A percentile compares a stretch with the other conserved stretches of the same genome.
Conservation (phyloP, 1,140 invertebrate genomes). For the Cotesia chilonis region DNA sequence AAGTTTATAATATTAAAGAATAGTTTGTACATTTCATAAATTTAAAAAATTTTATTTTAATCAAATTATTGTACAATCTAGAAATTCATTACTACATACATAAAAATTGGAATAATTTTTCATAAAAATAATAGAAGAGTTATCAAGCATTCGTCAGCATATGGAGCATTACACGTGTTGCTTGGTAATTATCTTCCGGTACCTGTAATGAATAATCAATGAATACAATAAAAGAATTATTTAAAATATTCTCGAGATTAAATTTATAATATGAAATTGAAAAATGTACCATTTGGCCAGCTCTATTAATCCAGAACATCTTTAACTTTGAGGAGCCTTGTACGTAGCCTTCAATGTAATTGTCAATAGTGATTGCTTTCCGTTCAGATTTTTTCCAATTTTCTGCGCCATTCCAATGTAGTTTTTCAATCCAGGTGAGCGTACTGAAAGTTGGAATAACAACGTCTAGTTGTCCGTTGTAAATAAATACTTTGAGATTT, state of each 20-base stretch:
- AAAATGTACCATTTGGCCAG: constrained; percentile 75
- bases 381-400: constrained; percentile 67
- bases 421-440: constrained; percentile 75
- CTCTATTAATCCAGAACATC: constrained; percentile 78
- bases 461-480: constrained; percentile 76
- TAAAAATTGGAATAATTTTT: too few relatives aligned
- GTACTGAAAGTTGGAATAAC: constrained; percentile 78
- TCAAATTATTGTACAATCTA: too few relatives aligned
- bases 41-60: too few relatives aligned
- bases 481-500: constrained; percentile 73
- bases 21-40: too few relatives aligned
- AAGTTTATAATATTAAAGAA: too few relatives aligned
- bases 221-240: neutral
- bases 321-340: constrained; percentile 74
- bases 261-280: constrained; percentile 33
- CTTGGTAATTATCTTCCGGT: constrained; percentile 71
- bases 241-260: neutral
- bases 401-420: constrained; percentile 67
- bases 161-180: constrained; percentile 66
- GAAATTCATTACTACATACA: too few relatives aligned
- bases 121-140: too few relatives aligned
- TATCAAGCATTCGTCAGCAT: too few relatives aligned
- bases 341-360: constrained; percentile 72
- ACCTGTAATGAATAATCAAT: constrained; percentile 61
- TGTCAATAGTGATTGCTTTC: constrained; percentile 67